Percentiles rank a stretch among this genome's conserved stretches.
These are phyloP conservation scores for Eulacestoma nigropectus DNA, from an alignment of 2,113 vertebrate species.

Conservation along the genomic window DNA sequence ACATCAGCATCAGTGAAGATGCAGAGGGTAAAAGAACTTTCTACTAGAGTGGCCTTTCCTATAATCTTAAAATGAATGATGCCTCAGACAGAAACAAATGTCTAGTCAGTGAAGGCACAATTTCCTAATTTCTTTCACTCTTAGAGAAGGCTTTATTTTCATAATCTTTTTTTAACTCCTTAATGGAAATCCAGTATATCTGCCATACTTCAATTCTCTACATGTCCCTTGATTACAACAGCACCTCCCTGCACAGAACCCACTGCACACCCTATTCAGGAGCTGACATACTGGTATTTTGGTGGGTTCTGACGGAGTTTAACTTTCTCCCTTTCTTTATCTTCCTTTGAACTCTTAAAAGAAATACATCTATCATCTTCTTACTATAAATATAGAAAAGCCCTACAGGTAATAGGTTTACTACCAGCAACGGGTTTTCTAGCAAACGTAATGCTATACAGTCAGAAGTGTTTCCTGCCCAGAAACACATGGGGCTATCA, in stretches of 20 bases:
- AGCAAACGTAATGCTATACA: accelerated
- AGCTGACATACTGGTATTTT: background rate
- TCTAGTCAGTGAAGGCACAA: background rate
- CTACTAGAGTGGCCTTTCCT: background rate
- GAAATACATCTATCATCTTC: background rate
- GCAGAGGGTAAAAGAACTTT: background rate
- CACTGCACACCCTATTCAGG: background rate
- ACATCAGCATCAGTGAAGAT: background rate
- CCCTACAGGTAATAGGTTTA: background rate
- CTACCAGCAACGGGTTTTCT: background rate
- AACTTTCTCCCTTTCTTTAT: background rate
- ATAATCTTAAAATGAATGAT: background rate
- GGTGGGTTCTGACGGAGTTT: background rate
- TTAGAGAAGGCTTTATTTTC: background rate
- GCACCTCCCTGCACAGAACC: background rate
- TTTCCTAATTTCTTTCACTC: background rate
- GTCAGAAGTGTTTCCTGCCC: background rate
- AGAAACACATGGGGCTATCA: accelerated
- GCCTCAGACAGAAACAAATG: background rate
- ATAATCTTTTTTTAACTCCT: background rate
- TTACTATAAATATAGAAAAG: background rate
- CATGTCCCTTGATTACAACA: background rate
- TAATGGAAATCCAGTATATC: background rate
- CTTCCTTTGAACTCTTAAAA: background rate
- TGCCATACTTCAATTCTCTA: background rate